Conservation (phyloP, 2,113 vertebrate species). For the Cariama cristata region DNA sequence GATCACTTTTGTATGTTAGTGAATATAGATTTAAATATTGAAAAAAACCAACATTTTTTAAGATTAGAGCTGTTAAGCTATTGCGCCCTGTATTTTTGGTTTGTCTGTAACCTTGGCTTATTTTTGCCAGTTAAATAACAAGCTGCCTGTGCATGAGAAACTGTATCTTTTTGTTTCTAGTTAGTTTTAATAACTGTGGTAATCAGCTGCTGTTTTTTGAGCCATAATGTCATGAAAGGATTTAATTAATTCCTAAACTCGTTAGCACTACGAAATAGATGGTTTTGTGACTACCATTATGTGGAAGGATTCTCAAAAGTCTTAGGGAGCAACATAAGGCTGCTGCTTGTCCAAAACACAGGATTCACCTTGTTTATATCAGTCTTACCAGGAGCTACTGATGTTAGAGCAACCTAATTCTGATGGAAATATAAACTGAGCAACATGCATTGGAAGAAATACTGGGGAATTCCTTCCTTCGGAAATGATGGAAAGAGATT, state of each 20-base stretch:
- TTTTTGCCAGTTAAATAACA: not conserved
- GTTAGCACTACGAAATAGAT: not conserved
- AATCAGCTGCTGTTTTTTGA: not conserved
- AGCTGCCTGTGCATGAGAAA: not conserved
- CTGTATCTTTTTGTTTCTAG: not conserved
- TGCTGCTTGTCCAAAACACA: not conserved
- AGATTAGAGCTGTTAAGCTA: not conserved
- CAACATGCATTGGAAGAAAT: fast-evolving
- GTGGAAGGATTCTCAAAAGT: not conserved
- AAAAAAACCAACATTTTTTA: not conserved
- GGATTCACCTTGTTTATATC: not conserved
- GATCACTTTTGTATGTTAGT: not conserved
- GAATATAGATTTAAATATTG: not conserved
- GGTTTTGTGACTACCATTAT: not conserved
- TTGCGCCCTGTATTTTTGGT: not conserved
- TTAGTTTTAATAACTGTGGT: not conserved
- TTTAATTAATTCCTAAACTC: not conserved
- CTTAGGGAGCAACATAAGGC: not conserved
- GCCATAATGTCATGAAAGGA: not conserved
- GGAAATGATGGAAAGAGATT: not conserved
- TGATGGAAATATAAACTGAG: not conserved
- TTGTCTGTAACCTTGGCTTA: not conserved
- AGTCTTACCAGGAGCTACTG: not conserved
- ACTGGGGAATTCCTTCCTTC: not conserved
- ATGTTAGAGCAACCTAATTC: not conserved